Percentiles rank a stretch among this genome's conserved stretches.
Evolutionary conservation across 2,113 vertebrate species (phyloP).

Genomic region (Bos indicus): DNA sequence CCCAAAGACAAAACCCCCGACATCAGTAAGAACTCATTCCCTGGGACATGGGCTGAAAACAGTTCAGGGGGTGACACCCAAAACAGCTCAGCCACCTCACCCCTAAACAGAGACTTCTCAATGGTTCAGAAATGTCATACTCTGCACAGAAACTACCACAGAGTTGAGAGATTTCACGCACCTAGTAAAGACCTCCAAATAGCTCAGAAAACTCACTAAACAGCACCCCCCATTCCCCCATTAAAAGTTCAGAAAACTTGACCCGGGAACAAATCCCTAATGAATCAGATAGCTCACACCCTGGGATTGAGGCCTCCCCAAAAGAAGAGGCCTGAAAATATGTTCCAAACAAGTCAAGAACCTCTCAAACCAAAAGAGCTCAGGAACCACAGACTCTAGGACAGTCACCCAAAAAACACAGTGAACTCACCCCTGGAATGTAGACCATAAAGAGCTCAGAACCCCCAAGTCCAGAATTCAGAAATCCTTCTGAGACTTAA

Average conservation of each 20-base stretch:
- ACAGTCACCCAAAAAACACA: neutral
- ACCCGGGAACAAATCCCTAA: neutral
- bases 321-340: neutral
- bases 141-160: neutral
- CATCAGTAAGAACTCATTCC: neutral
- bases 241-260: neutral
- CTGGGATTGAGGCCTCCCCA: neutral
- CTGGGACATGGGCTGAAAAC: neutral
- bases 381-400: neutral
- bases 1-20: neutral
- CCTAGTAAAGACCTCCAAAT: neutral
- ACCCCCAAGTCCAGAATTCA: neutral
- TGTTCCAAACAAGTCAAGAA: neutral
- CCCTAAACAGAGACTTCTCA: neutral
- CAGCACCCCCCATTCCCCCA: neutral
- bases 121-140: neutral
- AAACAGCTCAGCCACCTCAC: neutral
- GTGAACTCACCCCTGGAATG: slow-evolving; percentile 16
- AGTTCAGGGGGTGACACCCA: neutral
- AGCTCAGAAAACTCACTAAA: neutral
- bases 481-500: slow-evolving; percentile 36
- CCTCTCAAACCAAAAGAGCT: neutral
- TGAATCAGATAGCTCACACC: neutral
- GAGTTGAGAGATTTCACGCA: neutral
- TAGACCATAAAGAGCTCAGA: neutral